These are phyloP conservation scores for Ypsolopha scabrella DNA, from an alignment of 2,888 invertebrate genomes.

Conservation along the genomic window DNA sequence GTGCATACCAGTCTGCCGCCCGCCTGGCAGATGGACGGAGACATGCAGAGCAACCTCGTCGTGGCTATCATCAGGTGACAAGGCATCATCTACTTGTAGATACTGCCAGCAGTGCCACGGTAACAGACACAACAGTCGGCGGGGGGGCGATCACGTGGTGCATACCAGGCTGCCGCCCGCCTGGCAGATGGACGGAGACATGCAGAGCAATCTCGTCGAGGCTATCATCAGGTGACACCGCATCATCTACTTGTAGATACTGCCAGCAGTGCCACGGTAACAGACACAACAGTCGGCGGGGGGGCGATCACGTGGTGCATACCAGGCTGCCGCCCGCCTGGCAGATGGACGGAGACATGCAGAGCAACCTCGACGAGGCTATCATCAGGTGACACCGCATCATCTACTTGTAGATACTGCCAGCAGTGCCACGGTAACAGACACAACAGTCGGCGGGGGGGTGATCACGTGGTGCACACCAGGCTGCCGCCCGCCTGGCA, in stretches of 20 bases:
- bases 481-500: conserved; percentile 89
- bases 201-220: conserved; percentile 95
- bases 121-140: conserved; percentile 87
- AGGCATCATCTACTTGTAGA: conserved; percentile 30
- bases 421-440: conserved; percentile 89
- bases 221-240: conserved; percentile 86
- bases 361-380: conserved; percentile 95
- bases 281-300: conserved; percentile 88
- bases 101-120: conserved; percentile 92
- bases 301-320: conserved; percentile 92
- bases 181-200: conserved; percentile 91
- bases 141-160: conserved; percentile 91
- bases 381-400: conserved; percentile 80
- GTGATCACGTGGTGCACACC: conserved; percentile 91
- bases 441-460: conserved; percentile 88
- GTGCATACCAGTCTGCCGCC: conserved; percentile 88
- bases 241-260: conserved; percentile 63
- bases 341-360: conserved; percentile 91
- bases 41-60: conserved; percentile 94
- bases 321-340: conserved; percentile 87
- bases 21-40: conserved; percentile 90
- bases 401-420: conserved; percentile 74
- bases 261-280: conserved; percentile 91
- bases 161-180: conserved; percentile 89
- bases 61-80: conserved; percentile 92